phyloP scores from a whole-genome alignment of 2,797 vertebrate genomes.

The Helarctos malayanus region DNA sequence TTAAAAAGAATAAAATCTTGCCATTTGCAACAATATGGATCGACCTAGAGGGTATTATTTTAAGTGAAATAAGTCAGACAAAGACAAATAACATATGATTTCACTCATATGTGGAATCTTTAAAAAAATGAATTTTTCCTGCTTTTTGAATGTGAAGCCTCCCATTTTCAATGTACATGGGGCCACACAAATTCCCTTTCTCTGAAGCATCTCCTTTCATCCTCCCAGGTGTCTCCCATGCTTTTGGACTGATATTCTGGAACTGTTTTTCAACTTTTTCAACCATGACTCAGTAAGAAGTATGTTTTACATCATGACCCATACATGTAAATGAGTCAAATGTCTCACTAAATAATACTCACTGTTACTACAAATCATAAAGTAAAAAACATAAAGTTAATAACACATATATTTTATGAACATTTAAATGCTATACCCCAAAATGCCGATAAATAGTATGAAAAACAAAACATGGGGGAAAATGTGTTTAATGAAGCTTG shows the following conservation, averaged over 20 bases:
- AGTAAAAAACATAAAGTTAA: conserved; percentile 39
- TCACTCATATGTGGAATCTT: neutral
- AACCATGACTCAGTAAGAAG: conserved; percentile 1
- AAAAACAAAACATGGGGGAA: neutral
- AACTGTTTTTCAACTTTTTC: conserved; percentile 20
- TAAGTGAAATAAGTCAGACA: neutral
- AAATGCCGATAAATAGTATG: neutral
- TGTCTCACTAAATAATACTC: conserved; percentile 29
- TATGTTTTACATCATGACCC: neutral
- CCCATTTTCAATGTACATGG: neutral
- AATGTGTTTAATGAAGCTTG: neutral
- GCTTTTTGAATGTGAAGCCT: neutral
- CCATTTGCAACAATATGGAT: neutral
- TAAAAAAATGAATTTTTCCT: neutral
- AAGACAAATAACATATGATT: neutral
- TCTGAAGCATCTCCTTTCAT: neutral
- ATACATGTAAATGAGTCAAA: conserved; percentile 30
- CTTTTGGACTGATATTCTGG: neutral
- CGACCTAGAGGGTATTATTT: neutral
- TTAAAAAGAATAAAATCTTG: neutral
- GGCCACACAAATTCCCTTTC: neutral
- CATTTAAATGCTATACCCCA: neutral
- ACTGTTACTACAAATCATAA: neutral
- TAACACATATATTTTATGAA: conserved; percentile 16
- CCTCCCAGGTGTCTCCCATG: neutral